Conservation (phyloP, 2,797 vertebrate genomes). For the Anguilla megastoma region DNA sequence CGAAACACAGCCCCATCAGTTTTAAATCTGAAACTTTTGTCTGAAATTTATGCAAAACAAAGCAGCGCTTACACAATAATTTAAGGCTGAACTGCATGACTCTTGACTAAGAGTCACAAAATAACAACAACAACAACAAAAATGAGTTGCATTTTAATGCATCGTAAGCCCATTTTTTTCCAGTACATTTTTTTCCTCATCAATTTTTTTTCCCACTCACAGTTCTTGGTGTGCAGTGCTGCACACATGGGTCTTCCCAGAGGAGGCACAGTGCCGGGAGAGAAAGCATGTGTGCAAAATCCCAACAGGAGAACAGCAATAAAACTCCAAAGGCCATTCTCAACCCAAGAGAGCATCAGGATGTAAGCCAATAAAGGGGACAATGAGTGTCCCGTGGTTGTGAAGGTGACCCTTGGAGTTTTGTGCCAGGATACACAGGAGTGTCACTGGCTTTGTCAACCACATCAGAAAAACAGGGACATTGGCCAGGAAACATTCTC, state of each 20-base stretch:
- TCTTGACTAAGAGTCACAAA: constrained; percentile 6
- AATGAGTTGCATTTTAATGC: background rate
- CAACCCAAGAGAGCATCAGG: background rate
- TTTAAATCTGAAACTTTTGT: background rate
- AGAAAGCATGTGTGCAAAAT: background rate
- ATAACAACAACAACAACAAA: background rate
- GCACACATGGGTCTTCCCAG: background rate
- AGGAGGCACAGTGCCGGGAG: background rate
- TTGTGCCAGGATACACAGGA: background rate
- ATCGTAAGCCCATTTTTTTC: background rate
- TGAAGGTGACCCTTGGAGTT: background rate
- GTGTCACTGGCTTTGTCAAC: background rate
- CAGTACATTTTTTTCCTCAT: background rate
- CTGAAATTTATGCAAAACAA: background rate
- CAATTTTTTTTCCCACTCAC: background rate
- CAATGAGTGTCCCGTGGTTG: background rate
- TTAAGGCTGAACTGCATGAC: background rate
- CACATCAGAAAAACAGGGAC: background rate
- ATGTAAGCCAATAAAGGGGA: background rate
- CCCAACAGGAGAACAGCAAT: background rate
- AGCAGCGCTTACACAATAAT: background rate
- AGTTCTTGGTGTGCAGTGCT: background rate
- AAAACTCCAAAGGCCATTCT: background rate
- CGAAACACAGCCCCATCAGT: background rate
- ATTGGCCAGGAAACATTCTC: background rate